phyloP scores from a whole-genome alignment of 2,113 vertebrate genomes.

The Ceyx melanurus region DNA sequence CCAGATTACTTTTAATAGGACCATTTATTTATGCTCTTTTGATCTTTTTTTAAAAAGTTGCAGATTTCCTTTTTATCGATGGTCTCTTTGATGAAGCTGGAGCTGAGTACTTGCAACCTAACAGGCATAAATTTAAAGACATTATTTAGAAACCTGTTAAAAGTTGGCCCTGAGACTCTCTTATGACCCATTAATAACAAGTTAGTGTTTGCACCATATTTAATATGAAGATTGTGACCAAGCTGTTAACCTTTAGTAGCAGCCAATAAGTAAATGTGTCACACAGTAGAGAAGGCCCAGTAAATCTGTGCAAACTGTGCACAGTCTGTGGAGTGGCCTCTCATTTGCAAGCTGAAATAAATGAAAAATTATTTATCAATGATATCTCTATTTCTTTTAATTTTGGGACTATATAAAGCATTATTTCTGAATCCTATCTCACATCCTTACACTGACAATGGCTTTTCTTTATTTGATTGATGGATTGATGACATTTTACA shows the following conservation, averaged over 20 bases:
- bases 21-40: neutral
- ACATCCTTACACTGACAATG: neutral
- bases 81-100: neutral
- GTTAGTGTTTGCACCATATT: neutral
- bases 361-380: neutral
- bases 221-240: slow-evolving; percentile 42
- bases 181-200: slow-evolving; percentile 30
- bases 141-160: slow-evolving; percentile 8
- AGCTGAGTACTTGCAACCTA: neutral
- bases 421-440: neutral
- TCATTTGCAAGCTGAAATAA: neutral
- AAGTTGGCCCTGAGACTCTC: neutral
- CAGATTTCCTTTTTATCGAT: neutral
- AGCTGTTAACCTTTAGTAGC: slow-evolving; percentile 9
- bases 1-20: neutral
- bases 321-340: neutral
- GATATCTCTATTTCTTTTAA: neutral
- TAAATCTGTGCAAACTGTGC: slow-evolving; percentile 23
- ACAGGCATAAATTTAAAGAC: slow-evolving; percentile 4
- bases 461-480: neutral
- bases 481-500: neutral
- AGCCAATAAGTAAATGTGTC: slow-evolving; percentile 7
- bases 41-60: neutral
- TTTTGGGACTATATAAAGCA: neutral
- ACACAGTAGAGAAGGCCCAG: neutral